These are phyloP conservation scores for Macroramphosus scolopax DNA, from an alignment of 2,797 vertebrate species.

Conservation along the genomic window DNA sequence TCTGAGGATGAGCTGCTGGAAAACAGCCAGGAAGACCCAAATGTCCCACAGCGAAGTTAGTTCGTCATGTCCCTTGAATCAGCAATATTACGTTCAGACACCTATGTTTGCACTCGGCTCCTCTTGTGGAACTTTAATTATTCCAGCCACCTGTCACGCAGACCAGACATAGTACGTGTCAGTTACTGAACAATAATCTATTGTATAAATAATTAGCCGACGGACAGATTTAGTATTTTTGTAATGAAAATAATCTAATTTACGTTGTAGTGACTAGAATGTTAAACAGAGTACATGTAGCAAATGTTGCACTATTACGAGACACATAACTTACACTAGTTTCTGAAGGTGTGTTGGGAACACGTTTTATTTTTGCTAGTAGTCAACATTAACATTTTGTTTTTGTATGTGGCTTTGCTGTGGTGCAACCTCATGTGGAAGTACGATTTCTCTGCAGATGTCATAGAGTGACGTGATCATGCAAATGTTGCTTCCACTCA, in stretches of 20 bases:
- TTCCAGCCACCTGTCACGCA: slow-evolving; percentile 45
- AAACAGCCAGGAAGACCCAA: slow-evolving; percentile 59
- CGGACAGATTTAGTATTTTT: slow-evolving; percentile 74
- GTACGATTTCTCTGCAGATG: slow-evolving; percentile 7
- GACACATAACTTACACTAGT: slow-evolving; percentile 43
- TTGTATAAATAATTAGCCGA: slow-evolving; percentile 55
- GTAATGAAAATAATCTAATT: slow-evolving; percentile 59
- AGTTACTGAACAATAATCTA: slow-evolving; percentile 36
- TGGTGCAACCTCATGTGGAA: slow-evolving; percentile 27
- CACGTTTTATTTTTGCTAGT: slow-evolving; percentile 65
- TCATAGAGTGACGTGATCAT: neutral
- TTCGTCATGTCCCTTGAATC: slow-evolving; percentile 27
- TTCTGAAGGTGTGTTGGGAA: slow-evolving; percentile 39
- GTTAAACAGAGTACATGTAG: slow-evolving; percentile 61
- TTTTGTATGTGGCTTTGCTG: slow-evolving; percentile 49
- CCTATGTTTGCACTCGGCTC: slow-evolving; percentile 43
- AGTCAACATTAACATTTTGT: slow-evolving; percentile 19
- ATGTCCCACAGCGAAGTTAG: slow-evolving; percentile 62
- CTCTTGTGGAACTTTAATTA: too few species aligned
- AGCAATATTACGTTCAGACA: slow-evolving; percentile 39
- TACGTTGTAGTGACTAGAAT: slow-evolving; percentile 63
- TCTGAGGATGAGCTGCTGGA: slow-evolving; percentile 85
- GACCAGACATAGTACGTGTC: slow-evolving; percentile 23
- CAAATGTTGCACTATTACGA: slow-evolving; percentile 58
- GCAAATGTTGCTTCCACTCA: neutral